These are phyloP conservation scores for Ptilonorhynchus violaceus DNA, from an alignment of 2,113 vertebrate genomes.

Conservation along the genomic window DNA sequence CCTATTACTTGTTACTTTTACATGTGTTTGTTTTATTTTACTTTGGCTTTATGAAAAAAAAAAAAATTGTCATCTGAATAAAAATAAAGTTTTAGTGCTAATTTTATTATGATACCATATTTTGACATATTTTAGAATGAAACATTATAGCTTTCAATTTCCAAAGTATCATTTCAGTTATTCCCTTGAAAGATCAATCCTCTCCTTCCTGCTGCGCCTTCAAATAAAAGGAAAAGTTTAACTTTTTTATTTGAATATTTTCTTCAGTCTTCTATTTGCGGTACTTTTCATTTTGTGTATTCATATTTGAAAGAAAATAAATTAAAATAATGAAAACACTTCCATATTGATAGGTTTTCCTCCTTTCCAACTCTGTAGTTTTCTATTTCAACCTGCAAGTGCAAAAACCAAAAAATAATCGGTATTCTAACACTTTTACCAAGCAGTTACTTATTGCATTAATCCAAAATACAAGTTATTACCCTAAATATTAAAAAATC, in stretches of 20 bases:
- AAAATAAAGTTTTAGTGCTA: constrained; percentile 35
- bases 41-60: not conserved
- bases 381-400: not conserved
- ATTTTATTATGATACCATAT: not conserved
- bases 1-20: not conserved
- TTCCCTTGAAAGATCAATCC: not conserved
- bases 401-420: not conserved
- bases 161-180: constrained; percentile 29
- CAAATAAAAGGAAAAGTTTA: constrained; percentile 20
- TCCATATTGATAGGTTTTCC: not conserved
- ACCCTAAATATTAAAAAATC: not conserved
- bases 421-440: not conserved
- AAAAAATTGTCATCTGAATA: not conserved
- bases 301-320: not conserved
- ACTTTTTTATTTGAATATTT: constrained; percentile 8
- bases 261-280: not conserved
- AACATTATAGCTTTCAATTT: constrained; percentile 28
- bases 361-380: not conserved
- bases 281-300: not conserved
- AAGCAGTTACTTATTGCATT: not conserved
- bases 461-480: not conserved
- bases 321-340: not conserved
- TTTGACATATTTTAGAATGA: constrained; percentile 33
- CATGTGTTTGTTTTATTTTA: not conserved
- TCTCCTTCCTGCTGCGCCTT: not conserved